Percentiles rank a stretch among this genome's conserved stretches.
Conservation (phyloP, 2,113 vertebrate genomes). For the Sphaerodactylus townsendi region DNA sequence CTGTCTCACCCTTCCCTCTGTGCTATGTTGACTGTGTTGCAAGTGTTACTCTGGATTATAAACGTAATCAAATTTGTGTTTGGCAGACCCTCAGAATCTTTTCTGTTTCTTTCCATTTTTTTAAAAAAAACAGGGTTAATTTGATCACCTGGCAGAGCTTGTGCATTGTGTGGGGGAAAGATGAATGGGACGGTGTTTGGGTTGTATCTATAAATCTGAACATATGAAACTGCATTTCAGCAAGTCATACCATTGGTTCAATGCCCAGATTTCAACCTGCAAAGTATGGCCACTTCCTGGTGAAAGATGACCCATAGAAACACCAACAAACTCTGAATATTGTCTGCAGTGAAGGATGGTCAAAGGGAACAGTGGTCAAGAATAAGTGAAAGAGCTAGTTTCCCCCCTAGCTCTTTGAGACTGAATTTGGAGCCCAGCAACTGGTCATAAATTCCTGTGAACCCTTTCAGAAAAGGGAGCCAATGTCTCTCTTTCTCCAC, state of each 20-base stretch:
- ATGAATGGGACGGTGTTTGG: conserved; percentile 28
- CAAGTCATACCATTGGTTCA: not conserved
- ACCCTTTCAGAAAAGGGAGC: conserved; percentile 60
- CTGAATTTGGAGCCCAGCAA: conserved; percentile 30
- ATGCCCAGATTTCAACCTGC: not conserved
- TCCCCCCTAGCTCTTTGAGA: conserved; percentile 39
- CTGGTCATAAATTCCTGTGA: conserved; percentile 62
- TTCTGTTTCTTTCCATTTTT: conserved; percentile 6
- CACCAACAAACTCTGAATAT: not conserved
- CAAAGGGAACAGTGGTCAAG: conserved; percentile 33
- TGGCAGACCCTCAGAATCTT: accelerated
- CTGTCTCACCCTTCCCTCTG: not conserved
- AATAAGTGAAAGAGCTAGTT: conserved; percentile 43
- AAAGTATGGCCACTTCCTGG: not conserved
- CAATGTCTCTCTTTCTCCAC: conserved; percentile 39
- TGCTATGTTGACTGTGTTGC: not conserved
- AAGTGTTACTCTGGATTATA: not conserved
- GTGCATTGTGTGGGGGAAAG: conserved; percentile 2
- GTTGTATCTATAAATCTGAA: conserved; percentile 34
- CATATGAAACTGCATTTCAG: not conserved
- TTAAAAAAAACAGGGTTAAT: conserved; percentile 23
- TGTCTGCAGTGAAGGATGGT: conserved; percentile 77
- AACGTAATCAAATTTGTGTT: not conserved
- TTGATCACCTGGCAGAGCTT: not conserved
- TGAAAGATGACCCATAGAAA: not conserved